phyloP scores from a whole-genome alignment of 2,113 vertebrate species.

The Chrysemys picta region DNA sequence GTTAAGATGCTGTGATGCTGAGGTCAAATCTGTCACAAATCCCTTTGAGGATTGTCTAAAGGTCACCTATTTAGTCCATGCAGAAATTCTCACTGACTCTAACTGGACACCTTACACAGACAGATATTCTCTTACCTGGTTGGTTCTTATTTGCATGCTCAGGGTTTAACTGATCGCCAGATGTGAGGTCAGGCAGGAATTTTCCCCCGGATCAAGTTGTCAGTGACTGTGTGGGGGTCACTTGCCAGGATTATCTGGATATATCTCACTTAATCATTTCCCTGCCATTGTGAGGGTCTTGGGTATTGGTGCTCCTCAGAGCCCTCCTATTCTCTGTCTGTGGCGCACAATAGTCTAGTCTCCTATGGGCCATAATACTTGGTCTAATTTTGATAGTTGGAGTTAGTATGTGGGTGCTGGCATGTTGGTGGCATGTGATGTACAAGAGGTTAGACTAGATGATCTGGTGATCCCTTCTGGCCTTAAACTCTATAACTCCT shows the following conservation, averaged over 20 bases:
- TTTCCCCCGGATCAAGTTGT: background rate
- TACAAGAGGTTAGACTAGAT: background rate
- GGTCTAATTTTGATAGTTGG: background rate
- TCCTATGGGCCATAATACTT: background rate
- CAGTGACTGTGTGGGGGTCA: background rate
- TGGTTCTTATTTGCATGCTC: background rate
- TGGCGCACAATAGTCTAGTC: no score
- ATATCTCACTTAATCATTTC: background rate
- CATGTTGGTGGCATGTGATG: background rate
- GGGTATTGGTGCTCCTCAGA: background rate
- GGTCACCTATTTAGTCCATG: background rate
- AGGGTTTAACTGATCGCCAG: background rate
- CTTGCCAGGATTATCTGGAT: background rate
- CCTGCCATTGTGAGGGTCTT: background rate
- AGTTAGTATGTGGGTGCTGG: no score
- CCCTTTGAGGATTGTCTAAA: background rate
- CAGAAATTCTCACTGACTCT: background rate
- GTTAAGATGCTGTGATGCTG: background rate
- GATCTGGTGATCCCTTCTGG: background rate
- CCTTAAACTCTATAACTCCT: background rate
- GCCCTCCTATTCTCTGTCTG: no score
- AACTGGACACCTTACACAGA: background rate
- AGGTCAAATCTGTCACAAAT: background rate
- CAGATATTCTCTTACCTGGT: background rate
- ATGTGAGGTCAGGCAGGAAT: background rate